phyloP scores from a whole-genome alignment of 2,888 invertebrate genomes.

The Rutpela maculata region DNA sequence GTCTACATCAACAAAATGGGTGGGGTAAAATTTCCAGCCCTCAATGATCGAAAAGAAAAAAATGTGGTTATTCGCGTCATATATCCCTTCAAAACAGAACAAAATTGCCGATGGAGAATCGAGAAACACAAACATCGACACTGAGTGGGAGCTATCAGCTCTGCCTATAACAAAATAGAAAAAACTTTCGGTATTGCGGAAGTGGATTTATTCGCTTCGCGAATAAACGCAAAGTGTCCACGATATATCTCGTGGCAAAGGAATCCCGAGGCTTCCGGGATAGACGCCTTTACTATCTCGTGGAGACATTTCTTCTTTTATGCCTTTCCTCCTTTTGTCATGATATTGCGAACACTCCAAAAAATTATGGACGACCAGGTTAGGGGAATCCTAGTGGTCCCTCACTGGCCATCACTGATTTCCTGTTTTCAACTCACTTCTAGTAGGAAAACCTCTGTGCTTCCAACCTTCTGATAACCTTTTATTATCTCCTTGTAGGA shows the following conservation, averaged over 20 bases:
- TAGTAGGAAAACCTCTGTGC: conserved; percentile 39
- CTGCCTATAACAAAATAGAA: conserved; percentile 17
- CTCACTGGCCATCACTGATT: conserved; percentile 62
- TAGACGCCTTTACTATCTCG: conserved; percentile 49
- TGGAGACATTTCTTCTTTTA: conserved; percentile 48
- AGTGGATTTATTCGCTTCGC: conserved; percentile 46
- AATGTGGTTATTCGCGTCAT: neutral
- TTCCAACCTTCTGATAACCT: conserved; percentile 6
- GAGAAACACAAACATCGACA: neutral
- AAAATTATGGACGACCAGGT: conserved; percentile 53
- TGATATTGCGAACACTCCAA: neutral
- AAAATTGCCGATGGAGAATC: conserved; percentile 13
- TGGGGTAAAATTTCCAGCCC: neutral
- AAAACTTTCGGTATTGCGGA: neutral
- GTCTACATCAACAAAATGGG: conserved; percentile 17
- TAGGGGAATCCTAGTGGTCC: conserved; percentile 61
- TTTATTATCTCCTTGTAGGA: conserved; percentile 52
- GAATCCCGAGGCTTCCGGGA: conserved; percentile 36
- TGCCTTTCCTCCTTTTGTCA: conserved; percentile 47
- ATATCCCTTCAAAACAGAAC: neutral
- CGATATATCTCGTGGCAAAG: conserved; percentile 42
- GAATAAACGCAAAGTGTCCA: conserved; percentile 46
- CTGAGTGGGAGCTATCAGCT: conserved; percentile 4
- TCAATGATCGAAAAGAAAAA: neutral
- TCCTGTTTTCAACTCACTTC: conserved; percentile 54